Evolutionary conservation across 2,797 vertebrate genomes (phyloP), one percentile per base, ranked within the genome.

Genomic region (Orientallactaga sibirica): DNA sequence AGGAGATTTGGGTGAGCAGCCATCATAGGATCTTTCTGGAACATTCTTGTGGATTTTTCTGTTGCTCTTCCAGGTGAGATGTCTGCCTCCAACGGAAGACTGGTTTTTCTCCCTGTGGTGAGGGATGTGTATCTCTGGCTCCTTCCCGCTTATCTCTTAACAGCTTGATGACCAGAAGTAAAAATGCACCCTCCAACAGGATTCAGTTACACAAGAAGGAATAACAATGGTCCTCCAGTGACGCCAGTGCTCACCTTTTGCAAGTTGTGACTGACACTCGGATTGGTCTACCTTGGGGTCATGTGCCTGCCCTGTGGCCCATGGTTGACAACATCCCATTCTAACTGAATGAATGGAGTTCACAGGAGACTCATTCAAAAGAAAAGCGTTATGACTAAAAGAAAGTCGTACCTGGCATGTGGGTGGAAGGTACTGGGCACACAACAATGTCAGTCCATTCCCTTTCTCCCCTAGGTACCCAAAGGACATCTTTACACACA

Each of bases 21-120:
- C 66, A 76, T 92, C 73, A 83, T 3, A 29, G 58, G 48, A 78
- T 64, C n/a, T 92, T 79, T 86, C n/a, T 90, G 58, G 86, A 90
- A 84, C 2, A 25, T 71, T 95, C 76, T 86, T 61, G 12, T 20
- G 62, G 16, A 37, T 70, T 58, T 91, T 66, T 91, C n/a, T 78
- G 16, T 62, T 92, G 86, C 70, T 94, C 67, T 76, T 66, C 67
- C 33, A 75, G 20, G 78, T 33, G 68, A 86, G 55, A 83, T 61
- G 27, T 70, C 62, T 70, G 15, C 88, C n/a, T 90, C 12, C 48
- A 58, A 7, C 2, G 24, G 86, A 73, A 94, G 58, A 33, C 2
- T 58, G n/a, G 83, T 1, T 88, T 48, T 64, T 37, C 3, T 20
- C 52, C 14, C 55, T 58, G 55, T 84, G 37, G 62, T 58, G 4